These are phyloP conservation scores for Oedothorax gibbosus DNA, from an alignment of 1,140 invertebrate species.

Conservation along the genomic window DNA sequence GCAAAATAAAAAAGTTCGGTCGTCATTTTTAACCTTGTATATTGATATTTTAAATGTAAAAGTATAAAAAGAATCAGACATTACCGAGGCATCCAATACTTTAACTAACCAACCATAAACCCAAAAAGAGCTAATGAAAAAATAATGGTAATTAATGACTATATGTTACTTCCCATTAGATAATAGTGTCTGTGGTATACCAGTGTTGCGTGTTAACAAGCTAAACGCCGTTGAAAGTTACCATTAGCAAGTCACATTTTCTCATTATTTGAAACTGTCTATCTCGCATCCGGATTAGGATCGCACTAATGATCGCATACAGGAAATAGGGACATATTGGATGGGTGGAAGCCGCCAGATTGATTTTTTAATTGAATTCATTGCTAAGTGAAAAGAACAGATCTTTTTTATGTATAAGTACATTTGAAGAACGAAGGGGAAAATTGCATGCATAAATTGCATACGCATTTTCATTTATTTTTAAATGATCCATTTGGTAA, in stretches of 20 bases:
- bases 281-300: slow-evolving; percentile 37
- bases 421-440: too few relatives aligned
- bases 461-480: too few relatives aligned
- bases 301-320: slow-evolving; percentile 31
- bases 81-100: too few relatives aligned
- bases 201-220: too few relatives aligned
- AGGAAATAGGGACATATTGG: slow-evolving; percentile 29
- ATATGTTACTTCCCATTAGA: not conserved
- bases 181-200: slow-evolving; percentile 13
- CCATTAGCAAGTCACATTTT: slow-evolving; percentile 20
- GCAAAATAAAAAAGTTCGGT: too few relatives aligned
- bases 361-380: slow-evolving; percentile 48
- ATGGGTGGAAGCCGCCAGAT: not conserved
- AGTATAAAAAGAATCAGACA: too few relatives aligned
- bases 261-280: slow-evolving; percentile 46
- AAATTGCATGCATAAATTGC: too few relatives aligned
- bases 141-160: slow-evolving; percentile 23
- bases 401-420: too few relatives aligned
- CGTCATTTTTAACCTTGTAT: too few relatives aligned
- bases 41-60: too few relatives aligned
- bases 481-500: too few relatives aligned
- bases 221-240: slow-evolving; percentile 24
- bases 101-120: not conserved
- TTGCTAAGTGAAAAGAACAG: slow-evolving; percentile 15
- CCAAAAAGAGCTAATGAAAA: not conserved